Evolutionary conservation across 1,140 invertebrate genomes (phyloP).

Genomic region (Nephotettix cincticeps): DNA sequence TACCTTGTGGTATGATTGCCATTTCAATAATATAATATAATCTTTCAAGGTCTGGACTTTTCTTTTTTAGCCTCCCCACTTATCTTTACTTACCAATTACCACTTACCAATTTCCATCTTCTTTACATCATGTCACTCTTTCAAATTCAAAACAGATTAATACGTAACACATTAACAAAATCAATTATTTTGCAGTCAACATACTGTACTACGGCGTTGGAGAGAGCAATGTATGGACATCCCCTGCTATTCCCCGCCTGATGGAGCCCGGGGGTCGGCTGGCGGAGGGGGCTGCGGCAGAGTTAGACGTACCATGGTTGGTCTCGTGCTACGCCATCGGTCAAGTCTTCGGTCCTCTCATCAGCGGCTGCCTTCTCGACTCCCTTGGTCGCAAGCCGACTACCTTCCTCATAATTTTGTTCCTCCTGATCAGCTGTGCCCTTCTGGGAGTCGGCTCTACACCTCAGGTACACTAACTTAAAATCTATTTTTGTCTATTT

Average conservation of each 20-base stretch:
- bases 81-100: too few relatives aligned
- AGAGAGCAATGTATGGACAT: slow-evolving; percentile 13
- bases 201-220: slow-evolving; percentile 3
- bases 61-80: too few relatives aligned
- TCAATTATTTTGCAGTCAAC: slow-evolving; percentile 5
- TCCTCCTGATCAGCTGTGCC: slow-evolving; percentile 1
- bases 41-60: background rate
- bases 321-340: slow-evolving; percentile 12
- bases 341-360: slow-evolving; percentile 1
- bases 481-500: too few relatives aligned
- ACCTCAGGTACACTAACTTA: too few relatives aligned
- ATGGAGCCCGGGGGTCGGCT: background rate
- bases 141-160: background rate
- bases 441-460: background rate
- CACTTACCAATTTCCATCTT: too few relatives aligned
- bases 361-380: slow-evolving; percentile 1
- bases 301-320: background rate
- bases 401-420: slow-evolving; percentile 14
- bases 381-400: slow-evolving; percentile 3
- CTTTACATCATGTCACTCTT: too few relatives aligned
- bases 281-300: background rate
- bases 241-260: slow-evolving; percentile 1
- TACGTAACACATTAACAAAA: background rate
- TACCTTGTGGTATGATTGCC: too few relatives aligned
- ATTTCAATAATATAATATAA: too few relatives aligned